Conservation (phyloP, 53 echinoderm and acorn worm genomes). For the Holothuria scabra region DNA sequence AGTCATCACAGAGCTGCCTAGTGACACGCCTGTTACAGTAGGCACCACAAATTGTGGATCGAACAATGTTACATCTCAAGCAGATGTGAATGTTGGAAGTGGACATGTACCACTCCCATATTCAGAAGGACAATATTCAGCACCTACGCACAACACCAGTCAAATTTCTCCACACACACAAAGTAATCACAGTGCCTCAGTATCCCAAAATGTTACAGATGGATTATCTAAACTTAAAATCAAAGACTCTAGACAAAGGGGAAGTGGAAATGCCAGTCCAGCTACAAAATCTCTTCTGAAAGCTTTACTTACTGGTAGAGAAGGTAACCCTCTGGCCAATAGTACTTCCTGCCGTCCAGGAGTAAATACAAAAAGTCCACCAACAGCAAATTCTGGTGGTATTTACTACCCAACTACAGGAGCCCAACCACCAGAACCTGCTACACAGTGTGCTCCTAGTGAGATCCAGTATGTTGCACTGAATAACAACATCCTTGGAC, state of each 20-base stretch:
- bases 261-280: background rate
- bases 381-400: background rate
- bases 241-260: slow-evolving; percentile 59
- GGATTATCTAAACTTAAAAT: slow-evolving; percentile 90
- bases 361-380: background rate
- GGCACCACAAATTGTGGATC: background rate
- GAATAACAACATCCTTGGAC: slow-evolving; percentile 84
- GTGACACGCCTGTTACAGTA: background rate
- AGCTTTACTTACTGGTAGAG: slow-evolving; percentile 80
- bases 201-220: slow-evolving; percentile 80
- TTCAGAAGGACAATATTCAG: slow-evolving; percentile 51
- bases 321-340: slow-evolving; percentile 42
- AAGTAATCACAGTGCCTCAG: slow-evolving; percentile 9
- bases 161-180: slow-evolving; percentile 13
- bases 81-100: background rate
- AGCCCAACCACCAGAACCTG: background rate
- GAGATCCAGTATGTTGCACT: slow-evolving; percentile 31
- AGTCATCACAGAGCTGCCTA: slow-evolving; percentile 33
- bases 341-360: background rate
- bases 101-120: background rate
- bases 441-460: background rate
- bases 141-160: slow-evolving; percentile 45
- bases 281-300: slow-evolving; percentile 71
- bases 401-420: background rate
- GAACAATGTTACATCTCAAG: background rate